A percentile compares a stretch with the other conserved stretches of the same genome.
These are phyloP conservation scores for Trachelipus rathkii DNA, from an alignment of 1,140 invertebrate genomes.

Conservation along the genomic window DNA sequence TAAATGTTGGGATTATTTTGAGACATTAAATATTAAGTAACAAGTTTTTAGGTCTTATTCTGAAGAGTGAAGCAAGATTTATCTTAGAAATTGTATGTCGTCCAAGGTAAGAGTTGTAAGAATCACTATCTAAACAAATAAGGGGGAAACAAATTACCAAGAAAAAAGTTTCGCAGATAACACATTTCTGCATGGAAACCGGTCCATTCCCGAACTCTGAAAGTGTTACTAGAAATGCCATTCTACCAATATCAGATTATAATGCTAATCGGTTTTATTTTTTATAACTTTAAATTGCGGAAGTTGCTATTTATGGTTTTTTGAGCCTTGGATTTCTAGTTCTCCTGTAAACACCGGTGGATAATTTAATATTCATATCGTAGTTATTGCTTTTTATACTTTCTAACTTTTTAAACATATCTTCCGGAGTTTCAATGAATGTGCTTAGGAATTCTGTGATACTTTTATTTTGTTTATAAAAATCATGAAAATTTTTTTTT, in stretches of 20 bases:
- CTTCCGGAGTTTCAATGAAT: conserved; percentile 65
- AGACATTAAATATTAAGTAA: not conserved
- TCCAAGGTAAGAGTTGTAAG: no score
- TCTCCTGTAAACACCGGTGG: not conserved
- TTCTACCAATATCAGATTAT: not conserved
- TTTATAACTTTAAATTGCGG: not conserved
- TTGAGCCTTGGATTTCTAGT: not conserved
- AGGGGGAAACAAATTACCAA: no score
- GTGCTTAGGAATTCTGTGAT: conserved; percentile 75
- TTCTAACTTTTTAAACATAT: conserved; percentile 59
- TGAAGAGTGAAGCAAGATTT: no score
- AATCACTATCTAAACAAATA: no score
- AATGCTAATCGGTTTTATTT: not conserved
- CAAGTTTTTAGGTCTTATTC: not conserved
- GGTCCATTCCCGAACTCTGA: no score
- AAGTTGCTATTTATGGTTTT: not conserved
- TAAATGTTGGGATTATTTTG: not conserved
- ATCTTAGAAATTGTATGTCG: no score
- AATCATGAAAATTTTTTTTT: conserved; percentile 65
- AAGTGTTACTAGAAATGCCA: not conserved
- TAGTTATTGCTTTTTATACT: not conserved
- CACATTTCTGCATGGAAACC: no score
- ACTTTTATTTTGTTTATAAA: no score
- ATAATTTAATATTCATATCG: no score
- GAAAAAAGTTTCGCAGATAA: no score